phyloP scores from a whole-genome alignment of 2,888 invertebrate species.

The Lochmaea crataegi region DNA sequence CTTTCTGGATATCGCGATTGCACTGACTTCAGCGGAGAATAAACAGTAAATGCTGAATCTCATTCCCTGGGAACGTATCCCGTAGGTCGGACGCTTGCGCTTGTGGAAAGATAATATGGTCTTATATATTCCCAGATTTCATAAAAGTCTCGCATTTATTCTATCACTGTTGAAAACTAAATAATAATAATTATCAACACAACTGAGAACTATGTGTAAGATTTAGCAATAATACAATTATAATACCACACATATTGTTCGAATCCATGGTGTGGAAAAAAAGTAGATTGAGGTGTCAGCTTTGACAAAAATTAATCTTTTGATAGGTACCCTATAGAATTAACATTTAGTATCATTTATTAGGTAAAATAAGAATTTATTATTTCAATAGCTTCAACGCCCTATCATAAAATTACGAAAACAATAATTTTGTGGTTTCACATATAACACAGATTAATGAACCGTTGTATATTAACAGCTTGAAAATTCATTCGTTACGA shows the following conservation, averaged over 20 bases:
- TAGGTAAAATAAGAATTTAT: too few relatives aligned
- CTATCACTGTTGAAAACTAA: not conserved
- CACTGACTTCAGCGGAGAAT: conserved; percentile 5
- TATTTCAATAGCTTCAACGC: too few relatives aligned
- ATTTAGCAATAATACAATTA: not conserved
- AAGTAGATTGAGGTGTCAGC: too few relatives aligned
- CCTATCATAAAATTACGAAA: too few relatives aligned
- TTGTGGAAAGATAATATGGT: conserved; percentile 25
- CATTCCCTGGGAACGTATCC: conserved; percentile 41
- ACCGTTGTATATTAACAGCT: too few relatives aligned
- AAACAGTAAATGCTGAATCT: conserved; percentile 34
- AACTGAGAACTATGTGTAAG: not conserved
- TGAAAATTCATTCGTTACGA: too few relatives aligned
- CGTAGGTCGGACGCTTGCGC: conserved; percentile 38
- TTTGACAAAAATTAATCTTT: too few relatives aligned
- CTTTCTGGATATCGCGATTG: not conserved
- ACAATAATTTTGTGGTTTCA: too few relatives aligned
- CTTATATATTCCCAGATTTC: conserved; percentile 31
- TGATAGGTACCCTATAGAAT: too few relatives aligned
- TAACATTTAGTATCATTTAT: too few relatives aligned
- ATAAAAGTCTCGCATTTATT: conserved; percentile 8
- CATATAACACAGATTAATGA: too few relatives aligned
- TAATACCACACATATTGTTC: not conserved
- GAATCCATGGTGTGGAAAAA: too few relatives aligned
- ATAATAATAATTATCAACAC: not conserved